phyloP scores from a whole-genome alignment of 2,888 invertebrate species.

The Monopis laevigella region DNA sequence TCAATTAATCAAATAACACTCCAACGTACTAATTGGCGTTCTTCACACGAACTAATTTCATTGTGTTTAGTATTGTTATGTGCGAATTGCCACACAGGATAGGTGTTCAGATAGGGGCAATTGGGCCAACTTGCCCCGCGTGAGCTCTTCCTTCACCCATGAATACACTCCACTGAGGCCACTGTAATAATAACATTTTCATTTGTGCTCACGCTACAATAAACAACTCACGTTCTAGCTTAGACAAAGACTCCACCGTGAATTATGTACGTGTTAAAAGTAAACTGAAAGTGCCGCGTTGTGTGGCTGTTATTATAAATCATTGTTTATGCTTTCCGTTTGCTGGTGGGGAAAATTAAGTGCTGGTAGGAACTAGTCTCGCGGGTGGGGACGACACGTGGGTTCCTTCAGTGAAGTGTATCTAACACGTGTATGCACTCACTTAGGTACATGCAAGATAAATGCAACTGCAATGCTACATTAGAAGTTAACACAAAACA shows the following conservation, averaged over 20 bases:
- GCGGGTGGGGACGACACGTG: conserved; percentile 9
- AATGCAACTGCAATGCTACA: too few relatives aligned
- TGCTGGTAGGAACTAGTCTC: conserved; percentile 48
- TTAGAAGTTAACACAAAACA: too few relatives aligned
- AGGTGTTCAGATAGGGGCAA: not conserved
- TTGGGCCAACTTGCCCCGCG: conserved; percentile 1
- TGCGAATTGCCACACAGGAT: not conserved
- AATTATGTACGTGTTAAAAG: conserved; percentile 68
- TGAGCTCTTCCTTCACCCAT: conserved; percentile 12
- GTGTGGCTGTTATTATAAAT: conserved; percentile 66
- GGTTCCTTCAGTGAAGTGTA: not conserved
- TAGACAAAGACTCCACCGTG: conserved; percentile 65
- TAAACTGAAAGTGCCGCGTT: conserved; percentile 66
- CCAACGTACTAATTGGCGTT: not conserved
- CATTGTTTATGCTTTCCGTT: conserved; percentile 69
- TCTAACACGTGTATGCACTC: conserved; percentile 5
- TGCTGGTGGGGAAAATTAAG: conserved; percentile 61
- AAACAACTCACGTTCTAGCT: conserved; percentile 66
- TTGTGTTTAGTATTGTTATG: not conserved
- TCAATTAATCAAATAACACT: too few relatives aligned
- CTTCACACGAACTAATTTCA: not conserved
- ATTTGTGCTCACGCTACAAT: conserved; percentile 63
- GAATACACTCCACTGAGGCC: conserved; percentile 22
- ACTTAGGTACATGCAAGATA: not conserved
- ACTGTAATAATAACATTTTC: conserved; percentile 65